A percentile compares a stretch with the other conserved stretches of the same genome.
Conservation (phyloP, 2,888 invertebrate species). For the Drosophila affinis region DNA sequence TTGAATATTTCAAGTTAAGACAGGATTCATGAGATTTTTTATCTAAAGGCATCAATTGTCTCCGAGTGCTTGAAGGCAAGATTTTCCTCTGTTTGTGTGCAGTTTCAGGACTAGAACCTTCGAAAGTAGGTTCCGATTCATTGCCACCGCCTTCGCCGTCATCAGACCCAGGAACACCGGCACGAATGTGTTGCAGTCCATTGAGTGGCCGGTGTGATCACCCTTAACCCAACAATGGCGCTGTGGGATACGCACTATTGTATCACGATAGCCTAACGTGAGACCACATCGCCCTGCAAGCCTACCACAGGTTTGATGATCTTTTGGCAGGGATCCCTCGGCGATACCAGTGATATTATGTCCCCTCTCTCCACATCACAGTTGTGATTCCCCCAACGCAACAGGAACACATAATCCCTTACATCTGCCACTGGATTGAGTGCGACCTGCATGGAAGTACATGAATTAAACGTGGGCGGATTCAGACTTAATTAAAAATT, state of each 20-base stretch:
- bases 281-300: conserved; percentile 87
- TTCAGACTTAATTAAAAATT: neutral
- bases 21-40: no score
- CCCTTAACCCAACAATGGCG: conserved; percentile 99
- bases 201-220: conserved; percentile 93
- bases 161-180: conserved; percentile 94
- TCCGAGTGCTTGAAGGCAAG: no score
- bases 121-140: conserved; percentile 78
- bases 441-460: conserved; percentile 96
- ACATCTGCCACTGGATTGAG: conserved; percentile 89
- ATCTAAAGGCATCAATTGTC: no score
- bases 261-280: conserved; percentile 90
- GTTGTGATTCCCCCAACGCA: conserved; percentile 91
- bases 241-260: conserved; percentile 90
- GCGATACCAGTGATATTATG: conserved; percentile 93
- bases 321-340: conserved; percentile 93
- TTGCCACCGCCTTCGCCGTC: conserved; percentile 93
- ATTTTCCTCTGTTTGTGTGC: no score
- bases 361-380: conserved; percentile 92
- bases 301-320: conserved; percentile 96
- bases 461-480: conserved; percentile 31
- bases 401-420: conserved; percentile 91
- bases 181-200: conserved; percentile 97
- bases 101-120: no score
- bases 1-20: no score